These are phyloP conservation scores for Delichon dasypus DNA, from an alignment of 2,797 vertebrate genomes.

Conservation along the genomic window DNA sequence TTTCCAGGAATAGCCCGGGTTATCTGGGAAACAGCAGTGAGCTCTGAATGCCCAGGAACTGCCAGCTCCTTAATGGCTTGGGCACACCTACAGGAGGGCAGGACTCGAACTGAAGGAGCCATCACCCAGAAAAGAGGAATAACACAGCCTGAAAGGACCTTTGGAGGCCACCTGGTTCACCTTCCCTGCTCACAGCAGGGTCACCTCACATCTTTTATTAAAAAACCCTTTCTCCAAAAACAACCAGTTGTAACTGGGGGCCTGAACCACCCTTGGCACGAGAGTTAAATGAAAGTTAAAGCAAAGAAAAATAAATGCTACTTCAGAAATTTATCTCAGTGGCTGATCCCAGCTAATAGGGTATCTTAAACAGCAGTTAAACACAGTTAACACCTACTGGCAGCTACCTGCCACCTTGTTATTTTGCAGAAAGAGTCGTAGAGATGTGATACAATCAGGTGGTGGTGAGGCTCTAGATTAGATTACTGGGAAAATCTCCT, in stretches of 20 bases:
- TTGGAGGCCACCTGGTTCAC: not conserved
- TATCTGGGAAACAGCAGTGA: not conserved
- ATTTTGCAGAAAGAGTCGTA: not conserved
- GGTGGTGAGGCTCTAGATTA: not conserved
- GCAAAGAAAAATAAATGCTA: not conserved
- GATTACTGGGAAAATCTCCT: slow-evolving; percentile 7
- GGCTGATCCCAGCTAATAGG: not conserved
- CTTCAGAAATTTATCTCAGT: not conserved
- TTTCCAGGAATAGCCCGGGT: not conserved
- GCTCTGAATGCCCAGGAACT: not conserved
- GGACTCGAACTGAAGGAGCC: not conserved
- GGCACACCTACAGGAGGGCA: not conserved
- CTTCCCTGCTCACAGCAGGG: not conserved
- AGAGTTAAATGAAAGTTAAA: not conserved
- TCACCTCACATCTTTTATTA: not conserved
- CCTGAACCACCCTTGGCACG: not conserved
- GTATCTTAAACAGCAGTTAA: not conserved
- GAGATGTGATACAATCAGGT: not conserved
- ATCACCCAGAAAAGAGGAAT: not conserved
- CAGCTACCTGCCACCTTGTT: not conserved
- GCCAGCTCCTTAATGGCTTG: not conserved
- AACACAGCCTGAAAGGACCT: not conserved
- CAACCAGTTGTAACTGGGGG: not conserved
- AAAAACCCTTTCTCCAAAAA: not conserved
- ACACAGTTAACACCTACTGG: not conserved